These are phyloP conservation scores for Spongilla lacustris DNA, from an alignment of 37 sponge, comb jelly and placozoan species.

Conservation along the genomic window DNA sequence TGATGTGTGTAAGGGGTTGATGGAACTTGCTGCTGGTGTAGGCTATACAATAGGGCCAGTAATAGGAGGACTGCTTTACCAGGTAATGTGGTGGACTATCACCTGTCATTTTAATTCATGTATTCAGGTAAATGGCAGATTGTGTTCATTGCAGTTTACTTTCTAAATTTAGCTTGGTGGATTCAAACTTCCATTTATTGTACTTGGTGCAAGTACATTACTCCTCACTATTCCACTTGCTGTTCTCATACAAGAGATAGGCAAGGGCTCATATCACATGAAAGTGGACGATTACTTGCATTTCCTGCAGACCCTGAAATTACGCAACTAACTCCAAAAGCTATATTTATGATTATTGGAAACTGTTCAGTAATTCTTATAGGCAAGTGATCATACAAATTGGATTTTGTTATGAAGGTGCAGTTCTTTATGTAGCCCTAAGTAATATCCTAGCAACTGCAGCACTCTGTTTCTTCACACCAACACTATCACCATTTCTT, in stretches of 20 bases:
- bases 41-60: constrained; percentile 58
- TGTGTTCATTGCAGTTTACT: too few species aligned
- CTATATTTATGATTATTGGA: not conserved
- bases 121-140: too few species aligned
- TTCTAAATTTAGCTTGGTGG: not conserved
- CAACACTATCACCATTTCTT: constrained; percentile 50
- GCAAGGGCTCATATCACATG: not conserved
- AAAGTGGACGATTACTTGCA: not conserved
- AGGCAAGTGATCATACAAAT: not conserved
- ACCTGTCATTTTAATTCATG: not conserved
- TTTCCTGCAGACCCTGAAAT: not conserved
- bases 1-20: constrained; percentile 33
- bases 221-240: not conserved
- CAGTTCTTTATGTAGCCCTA: not conserved
- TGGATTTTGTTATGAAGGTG: not conserved
- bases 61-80: constrained; percentile 54
- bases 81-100: not conserved
- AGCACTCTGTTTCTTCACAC: constrained; percentile 43
- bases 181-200: not conserved
- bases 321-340: not conserved
- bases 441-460: constrained; percentile 17
- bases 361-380: not conserved
- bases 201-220: not conserved
- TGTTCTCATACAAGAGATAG: not conserved
- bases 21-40: constrained; percentile 50